Evolutionary conservation across 2,888 invertebrate species (phyloP).

Genomic region (Trachelus tabidus): DNA sequence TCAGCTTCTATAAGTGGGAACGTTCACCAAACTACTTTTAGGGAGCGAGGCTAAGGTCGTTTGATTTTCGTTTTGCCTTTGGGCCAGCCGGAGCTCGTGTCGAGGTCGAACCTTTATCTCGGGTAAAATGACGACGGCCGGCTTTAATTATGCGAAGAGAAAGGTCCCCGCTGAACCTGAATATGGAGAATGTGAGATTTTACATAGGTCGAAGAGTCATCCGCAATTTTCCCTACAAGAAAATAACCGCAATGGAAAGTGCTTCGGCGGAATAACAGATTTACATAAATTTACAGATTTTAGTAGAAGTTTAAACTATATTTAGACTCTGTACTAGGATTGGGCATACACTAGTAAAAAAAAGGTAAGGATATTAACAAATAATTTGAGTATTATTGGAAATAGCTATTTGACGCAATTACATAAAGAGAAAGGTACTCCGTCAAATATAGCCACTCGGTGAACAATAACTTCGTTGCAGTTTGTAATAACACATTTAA

Average conservation of each 20-base stretch:
- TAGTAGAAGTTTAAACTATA: not conserved
- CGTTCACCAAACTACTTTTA: not conserved
- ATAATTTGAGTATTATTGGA: not conserved
- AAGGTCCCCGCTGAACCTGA: not conserved
- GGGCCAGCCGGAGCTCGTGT: conserved; percentile 18
- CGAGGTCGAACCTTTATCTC: not conserved
- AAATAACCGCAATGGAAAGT: not conserved
- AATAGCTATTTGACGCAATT: not conserved
- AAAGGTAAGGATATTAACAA: not conserved
- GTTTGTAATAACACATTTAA: not conserved
- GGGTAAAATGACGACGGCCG: not conserved
- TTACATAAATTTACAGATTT: not conserved
- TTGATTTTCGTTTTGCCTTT: not conserved
- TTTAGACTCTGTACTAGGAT: not conserved
- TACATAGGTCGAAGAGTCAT: not conserved
- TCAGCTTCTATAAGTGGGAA: not conserved
- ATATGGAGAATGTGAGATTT: not conserved
- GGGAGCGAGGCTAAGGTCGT: conserved; percentile 1
- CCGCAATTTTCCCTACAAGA: not conserved
- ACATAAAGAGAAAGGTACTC: conserved; percentile 41
- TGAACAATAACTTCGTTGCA: conserved; percentile 27
- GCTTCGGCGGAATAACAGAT: not conserved
- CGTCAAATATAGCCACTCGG: conserved; percentile 6
- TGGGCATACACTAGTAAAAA: not conserved
- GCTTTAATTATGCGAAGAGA: conserved; percentile 46